Base-by-base conservation (phyloP, 2,797 vertebrate species). In the Notolabrus celidotus region DNA sequence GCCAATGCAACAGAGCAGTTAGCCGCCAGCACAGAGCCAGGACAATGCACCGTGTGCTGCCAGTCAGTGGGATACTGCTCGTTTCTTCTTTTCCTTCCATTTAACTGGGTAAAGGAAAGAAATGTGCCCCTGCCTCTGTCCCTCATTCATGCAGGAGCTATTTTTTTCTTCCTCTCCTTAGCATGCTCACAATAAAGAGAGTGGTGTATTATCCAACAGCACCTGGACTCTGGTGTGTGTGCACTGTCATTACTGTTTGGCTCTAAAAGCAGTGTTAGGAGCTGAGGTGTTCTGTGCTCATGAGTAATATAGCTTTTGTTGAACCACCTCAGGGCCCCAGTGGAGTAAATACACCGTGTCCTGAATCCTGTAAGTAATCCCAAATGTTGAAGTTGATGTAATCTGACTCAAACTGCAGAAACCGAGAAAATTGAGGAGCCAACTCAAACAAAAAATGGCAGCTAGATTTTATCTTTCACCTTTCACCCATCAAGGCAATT, bases 31-130 rank as follows among this genome's bases (percentile, higher is more conserved):
- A 49, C 6, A 54, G 56, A 57, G 56, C 58, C 63, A 66, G 60
- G 45, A 59, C 77, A 84, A 74, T n/a, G 1, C 41, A 46, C 11
- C 10, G 42, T 59, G 39, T 15, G 34, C 43, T n/a, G 5, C 71
- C 58, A 79, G 73, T 74, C 68, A 79, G 67, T 3, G 0, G 51
- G 61, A 82, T 60, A 78, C 34, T 31, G 68, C 71, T 65, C 12
- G 3, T 55, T 62, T 66, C 25, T 42, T 14, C 56, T 33, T 41
- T 36, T 57, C 58, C 73, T 82, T 69, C 47, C 19, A 61, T 59
- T 19, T 74, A 82, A 86, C 53, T 83, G 76, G 51, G 77, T 66
- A 65, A 66, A 82, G 76, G 53, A 67, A 36, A 66, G 59, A 79
- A 41, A 70, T 80, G 41, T 72, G 49, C 59, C 33, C 16, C 56